phyloP scores from a whole-genome alignment of 1,140 invertebrate genomes.

The Euura saliciscinereae region DNA sequence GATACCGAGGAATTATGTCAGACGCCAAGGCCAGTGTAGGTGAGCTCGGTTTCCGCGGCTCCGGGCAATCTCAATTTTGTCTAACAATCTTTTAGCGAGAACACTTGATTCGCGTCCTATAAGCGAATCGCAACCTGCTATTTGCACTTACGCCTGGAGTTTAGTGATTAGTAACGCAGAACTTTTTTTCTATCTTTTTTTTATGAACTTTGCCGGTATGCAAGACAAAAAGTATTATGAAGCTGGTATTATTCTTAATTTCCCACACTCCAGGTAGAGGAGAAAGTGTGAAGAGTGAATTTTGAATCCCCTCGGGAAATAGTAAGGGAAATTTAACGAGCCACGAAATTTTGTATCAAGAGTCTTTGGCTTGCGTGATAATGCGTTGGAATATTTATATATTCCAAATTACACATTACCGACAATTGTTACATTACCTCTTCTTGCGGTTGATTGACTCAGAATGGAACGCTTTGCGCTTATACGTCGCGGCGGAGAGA shows the following conservation, averaged over 20 bases:
- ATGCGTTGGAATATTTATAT: no score
- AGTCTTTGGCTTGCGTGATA: no score
- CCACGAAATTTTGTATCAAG: not conserved
- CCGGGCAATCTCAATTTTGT: not conserved
- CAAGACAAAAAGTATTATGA: not conserved
- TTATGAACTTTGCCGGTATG: not conserved
- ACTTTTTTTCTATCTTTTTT: not conserved
- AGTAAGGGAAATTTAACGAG: not conserved
- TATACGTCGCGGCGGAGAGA: no score
- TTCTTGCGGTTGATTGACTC: no score
- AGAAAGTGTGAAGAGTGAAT: constrained; percentile 3
- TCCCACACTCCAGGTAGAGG: not conserved
- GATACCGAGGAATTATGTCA: not conserved
- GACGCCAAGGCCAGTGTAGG: not conserved
- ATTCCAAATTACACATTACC: no score
- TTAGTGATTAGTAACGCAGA: not conserved
- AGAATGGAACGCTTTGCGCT: no score
- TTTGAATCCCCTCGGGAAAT: constrained; percentile 5
- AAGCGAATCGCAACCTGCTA: not conserved
- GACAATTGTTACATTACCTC: no score
- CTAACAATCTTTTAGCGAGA: no score
- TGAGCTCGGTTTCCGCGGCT: not conserved
- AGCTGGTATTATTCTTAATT: not conserved
- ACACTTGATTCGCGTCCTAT: not conserved
- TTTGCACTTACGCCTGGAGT: not conserved